A percentile compares a stretch with the other conserved stretches of the same genome.
phyloP scores from a whole-genome alignment of 2,113 vertebrate species.

The Galemys pyrenaicus region DNA sequence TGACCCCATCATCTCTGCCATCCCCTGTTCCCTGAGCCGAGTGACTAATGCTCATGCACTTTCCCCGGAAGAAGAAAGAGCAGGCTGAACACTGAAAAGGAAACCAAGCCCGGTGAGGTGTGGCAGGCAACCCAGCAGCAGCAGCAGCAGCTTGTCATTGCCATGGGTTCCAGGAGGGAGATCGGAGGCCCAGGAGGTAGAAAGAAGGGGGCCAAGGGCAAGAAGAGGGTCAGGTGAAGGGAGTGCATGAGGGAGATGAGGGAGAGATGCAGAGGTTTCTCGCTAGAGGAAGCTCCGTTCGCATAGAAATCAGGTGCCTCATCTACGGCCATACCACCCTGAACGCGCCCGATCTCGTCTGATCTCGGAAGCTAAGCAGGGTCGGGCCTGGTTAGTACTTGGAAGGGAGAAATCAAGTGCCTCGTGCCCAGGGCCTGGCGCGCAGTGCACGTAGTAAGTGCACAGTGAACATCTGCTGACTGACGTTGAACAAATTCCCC shows the following conservation, averaged over 20 bases:
- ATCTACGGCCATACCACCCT: too few species aligned
- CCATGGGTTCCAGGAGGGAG: not conserved
- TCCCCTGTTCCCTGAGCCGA: not conserved
- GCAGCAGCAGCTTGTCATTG: not conserved
- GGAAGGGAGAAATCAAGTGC: not conserved
- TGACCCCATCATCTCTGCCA: not conserved
- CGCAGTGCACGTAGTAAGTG: not conserved
- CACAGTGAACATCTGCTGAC: not conserved
- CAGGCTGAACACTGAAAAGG: not conserved
- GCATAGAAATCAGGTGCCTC: not conserved
- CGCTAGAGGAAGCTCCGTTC: not conserved
- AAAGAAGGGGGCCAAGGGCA: not conserved
- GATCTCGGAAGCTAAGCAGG: too few species aligned
- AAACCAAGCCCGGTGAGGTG: not conserved
- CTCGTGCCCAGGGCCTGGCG: not conserved
- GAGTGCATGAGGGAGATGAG: rapidly evolving
- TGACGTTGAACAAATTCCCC: not conserved
- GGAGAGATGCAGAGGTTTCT: not conserved
- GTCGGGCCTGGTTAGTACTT: too few species aligned
- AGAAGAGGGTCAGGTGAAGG: not conserved
- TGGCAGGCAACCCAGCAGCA: not conserved
- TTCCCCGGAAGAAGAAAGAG: not conserved
- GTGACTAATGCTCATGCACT: not conserved
- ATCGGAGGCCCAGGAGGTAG: not conserved
- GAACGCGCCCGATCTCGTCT: too few species aligned